Evolutionary conservation across 35 echinoderm and acorn worm species (phyloP), one percentile per base, ranked within the genome.

Genomic region (Eucidaris tribuloides): DNA sequence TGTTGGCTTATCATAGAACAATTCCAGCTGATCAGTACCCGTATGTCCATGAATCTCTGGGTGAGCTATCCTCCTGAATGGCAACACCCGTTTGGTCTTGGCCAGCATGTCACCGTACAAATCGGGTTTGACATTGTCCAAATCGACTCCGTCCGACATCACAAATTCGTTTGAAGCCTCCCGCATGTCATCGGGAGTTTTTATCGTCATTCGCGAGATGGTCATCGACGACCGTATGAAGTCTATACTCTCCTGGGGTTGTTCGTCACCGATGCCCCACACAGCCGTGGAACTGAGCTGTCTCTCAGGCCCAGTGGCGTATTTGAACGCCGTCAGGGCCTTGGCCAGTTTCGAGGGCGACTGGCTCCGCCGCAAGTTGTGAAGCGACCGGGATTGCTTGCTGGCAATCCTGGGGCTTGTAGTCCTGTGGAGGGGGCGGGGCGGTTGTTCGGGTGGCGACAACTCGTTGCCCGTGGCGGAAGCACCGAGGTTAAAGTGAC

Each of bases 81-180:
- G 90, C 46, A 90, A 74, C 11, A 99, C 90, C 19, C 87, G 57
- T 70, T 90, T 99, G n/a, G 96, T 99, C 58, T 86, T 82, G 46
- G 65, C 52, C 45, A 71, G 79, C 65, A 82, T 58, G 37, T 90
- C 70, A 13, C 60, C 65, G 43, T 93, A 99, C 78, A 87, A 28
- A 59, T 99, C 96, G 66, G 96, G 77, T 32, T 79, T 65, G 5
- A 85, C 40, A 18, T 88, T 79, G 31, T 97, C 82, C 80, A 91
- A 37, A 39, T 86, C 88, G 28, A 66, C 20, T 38, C 74, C 38
- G 31, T 79, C 48, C 14, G 82, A 27, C 9, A 84, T 71, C 24
- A 64, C 7, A 3, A 57, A 25, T 3, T 39, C 48, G 32, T 25
- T 29, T 19, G 76, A 18, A 5, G 38, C 33, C 2, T 62, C 36